These are phyloP conservation scores for Drosophila yakuba DNA, from an alignment of 1,140 invertebrate species.

Conservation along the genomic window DNA sequence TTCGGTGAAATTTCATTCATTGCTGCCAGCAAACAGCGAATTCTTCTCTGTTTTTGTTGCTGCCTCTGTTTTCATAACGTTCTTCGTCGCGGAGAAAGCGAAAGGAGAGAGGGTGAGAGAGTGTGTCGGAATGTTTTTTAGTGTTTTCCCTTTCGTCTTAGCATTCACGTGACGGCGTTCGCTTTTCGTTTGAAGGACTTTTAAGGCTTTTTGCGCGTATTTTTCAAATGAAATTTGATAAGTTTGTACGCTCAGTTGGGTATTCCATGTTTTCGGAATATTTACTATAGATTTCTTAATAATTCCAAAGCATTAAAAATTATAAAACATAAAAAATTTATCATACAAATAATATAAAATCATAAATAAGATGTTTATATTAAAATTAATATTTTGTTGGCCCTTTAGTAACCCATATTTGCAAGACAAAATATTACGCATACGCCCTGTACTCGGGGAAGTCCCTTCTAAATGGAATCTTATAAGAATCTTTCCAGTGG, in stretches of 20 bases:
- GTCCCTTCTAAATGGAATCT: constrained; percentile 13
- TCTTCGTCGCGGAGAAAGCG: constrained; percentile 47
- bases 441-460: constrained; percentile 35
- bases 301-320: not conserved
- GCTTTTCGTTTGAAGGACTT: constrained; percentile 58
- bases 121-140: constrained; percentile 47
- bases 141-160: constrained; percentile 49
- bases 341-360: no score
- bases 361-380: not conserved
- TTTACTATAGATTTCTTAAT: not conserved
- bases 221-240: constrained; percentile 44
- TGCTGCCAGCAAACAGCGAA: constrained; percentile 22
- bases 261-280: not conserved
- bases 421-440: constrained; percentile 8
- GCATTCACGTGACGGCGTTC: constrained; percentile 66
- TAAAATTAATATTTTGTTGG: no score
- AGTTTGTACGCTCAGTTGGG: constrained; percentile 38
- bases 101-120: not conserved
- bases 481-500: constrained; percentile 57
- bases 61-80: constrained; percentile 80
- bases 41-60: constrained; percentile 59
- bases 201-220: constrained; percentile 15
- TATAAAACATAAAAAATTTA: not conserved
- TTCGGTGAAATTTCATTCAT: constrained; percentile 68
- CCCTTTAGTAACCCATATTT: not conserved